phyloP scores from a whole-genome alignment of 2,113 vertebrate genomes.

The Ailurus styani region DNA sequence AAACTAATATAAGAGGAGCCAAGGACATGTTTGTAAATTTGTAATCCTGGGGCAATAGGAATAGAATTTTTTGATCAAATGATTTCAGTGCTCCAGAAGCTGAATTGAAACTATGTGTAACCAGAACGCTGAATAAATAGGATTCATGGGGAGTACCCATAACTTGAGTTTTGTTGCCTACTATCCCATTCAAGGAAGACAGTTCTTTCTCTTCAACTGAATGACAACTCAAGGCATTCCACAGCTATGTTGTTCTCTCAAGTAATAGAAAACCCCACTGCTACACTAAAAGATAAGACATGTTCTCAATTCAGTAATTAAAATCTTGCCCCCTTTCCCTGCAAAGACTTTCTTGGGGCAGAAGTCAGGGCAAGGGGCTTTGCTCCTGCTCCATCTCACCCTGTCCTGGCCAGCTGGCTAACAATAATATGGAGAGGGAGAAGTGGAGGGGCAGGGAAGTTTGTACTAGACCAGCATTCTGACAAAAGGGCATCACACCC shows the following conservation, averaged over 20 bases:
- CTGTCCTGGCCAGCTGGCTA: neutral
- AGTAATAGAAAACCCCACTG: neutral
- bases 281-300: neutral
- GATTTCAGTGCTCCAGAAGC: neutral
- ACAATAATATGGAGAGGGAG: neutral
- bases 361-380: neutral
- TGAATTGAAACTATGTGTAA: neutral
- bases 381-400: neutral
- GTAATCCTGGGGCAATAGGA: neutral
- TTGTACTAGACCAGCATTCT: neutral
- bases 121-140: neutral
- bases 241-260: neutral
- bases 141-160: neutral
- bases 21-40: constrained; percentile 5
- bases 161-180: neutral
- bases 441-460: neutral
- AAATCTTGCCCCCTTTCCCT: neutral
- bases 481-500: neutral
- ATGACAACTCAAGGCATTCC: neutral
- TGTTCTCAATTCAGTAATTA: neutral
- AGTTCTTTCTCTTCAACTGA: neutral
- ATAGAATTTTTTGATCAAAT: neutral
- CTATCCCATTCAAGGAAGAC: neutral
- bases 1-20: neutral
- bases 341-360: neutral